A percentile compares a stretch with the other conserved stretches of the same genome.
Evolutionary conservation across 2,888 invertebrate genomes (phyloP).

Genomic region (Conistra vaccinii): DNA sequence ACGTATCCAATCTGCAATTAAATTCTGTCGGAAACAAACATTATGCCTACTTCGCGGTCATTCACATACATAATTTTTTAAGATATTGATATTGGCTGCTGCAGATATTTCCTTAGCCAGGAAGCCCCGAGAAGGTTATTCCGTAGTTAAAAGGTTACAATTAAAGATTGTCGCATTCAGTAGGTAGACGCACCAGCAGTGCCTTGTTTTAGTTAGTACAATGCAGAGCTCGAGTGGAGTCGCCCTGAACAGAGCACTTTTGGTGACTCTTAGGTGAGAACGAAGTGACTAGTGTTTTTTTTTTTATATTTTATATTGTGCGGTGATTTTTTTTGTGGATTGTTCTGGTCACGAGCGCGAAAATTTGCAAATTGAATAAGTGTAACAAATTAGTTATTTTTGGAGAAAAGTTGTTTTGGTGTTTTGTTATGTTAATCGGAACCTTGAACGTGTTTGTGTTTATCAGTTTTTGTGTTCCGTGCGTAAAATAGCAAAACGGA

Average conservation of each 20-base stretch:
- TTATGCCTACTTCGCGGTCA: conserved; percentile 27
- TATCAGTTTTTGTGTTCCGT: background rate
- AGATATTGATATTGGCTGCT: conserved; percentile 50
- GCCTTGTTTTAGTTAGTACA: conserved; percentile 82
- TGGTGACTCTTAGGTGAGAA: conserved; percentile 83
- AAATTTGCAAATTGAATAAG: conserved; percentile 11
- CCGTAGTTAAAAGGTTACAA: conserved; percentile 71
- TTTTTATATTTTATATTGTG: background rate
- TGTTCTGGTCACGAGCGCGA: background rate
- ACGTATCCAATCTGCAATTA: conserved; percentile 1
- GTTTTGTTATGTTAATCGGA: conserved; percentile 14
- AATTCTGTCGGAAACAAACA: conserved; percentile 23
- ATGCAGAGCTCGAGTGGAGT: conserved; percentile 87
- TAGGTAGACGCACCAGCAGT: conserved; percentile 73
- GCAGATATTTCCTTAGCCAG: conserved; percentile 67
- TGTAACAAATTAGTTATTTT: conserved; percentile 2
- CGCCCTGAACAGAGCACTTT: conserved; percentile 80
- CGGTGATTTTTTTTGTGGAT: background rate
- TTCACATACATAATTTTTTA: conserved; percentile 24
- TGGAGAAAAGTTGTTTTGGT: background rate
- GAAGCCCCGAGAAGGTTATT: conserved; percentile 79
- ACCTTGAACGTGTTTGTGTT: conserved; percentile 13
- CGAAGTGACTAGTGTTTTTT: conserved; percentile 24
- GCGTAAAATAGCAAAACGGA: background rate
- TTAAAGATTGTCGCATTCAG: conserved; percentile 76